Conservation (phyloP, 2,888 invertebrate species). For the Spisula solida region DNA sequence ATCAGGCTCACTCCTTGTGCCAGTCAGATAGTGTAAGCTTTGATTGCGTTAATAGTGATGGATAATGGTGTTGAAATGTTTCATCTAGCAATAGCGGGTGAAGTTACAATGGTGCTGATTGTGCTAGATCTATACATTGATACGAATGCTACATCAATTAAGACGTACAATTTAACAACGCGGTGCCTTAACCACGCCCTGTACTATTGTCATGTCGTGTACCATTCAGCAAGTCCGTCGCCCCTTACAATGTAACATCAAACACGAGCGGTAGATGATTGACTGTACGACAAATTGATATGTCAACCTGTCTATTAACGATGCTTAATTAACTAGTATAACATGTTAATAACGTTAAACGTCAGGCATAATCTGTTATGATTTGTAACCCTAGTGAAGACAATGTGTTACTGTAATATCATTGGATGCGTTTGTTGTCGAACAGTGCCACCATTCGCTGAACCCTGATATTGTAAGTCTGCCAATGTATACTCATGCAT, state of each 20-base stretch:
- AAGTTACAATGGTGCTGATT: background rate
- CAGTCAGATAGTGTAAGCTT: no score
- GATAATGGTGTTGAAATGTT: no score
- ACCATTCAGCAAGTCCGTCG: background rate
- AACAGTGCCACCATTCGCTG: background rate
- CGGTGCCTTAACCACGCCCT: background rate
- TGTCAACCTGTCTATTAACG: background rate
- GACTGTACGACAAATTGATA: background rate
- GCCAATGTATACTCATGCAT: background rate
- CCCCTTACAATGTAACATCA: background rate
- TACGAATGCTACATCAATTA: background rate
- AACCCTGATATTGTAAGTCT: background rate
- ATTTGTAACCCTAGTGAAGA: background rate
- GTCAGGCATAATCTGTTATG: background rate
- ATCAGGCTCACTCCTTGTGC: no score
- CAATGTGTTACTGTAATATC: background rate
- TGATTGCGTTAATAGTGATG: no score
- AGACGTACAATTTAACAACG: background rate
- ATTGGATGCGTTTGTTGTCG: background rate
- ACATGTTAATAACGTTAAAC: background rate
- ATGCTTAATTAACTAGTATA: background rate
- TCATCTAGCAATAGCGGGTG: no score
- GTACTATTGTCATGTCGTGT: background rate
- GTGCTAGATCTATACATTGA: background rate
- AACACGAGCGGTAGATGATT: background rate